Conservation (phyloP, 2,888 invertebrate genomes). For the Muschampia plurimacula region DNA sequence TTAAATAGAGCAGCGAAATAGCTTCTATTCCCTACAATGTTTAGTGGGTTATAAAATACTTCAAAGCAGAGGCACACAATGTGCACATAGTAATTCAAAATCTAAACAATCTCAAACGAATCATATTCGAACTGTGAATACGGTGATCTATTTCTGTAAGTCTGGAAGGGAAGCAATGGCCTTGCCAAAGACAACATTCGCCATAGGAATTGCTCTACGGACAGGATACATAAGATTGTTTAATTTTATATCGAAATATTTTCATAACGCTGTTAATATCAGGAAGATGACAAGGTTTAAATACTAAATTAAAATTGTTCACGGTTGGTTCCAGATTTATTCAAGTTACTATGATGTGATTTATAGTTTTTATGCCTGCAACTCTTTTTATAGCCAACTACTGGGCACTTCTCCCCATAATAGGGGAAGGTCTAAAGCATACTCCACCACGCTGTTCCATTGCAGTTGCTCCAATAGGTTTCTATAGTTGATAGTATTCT, state of each 20-base stretch:
- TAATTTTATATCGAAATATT: not conserved
- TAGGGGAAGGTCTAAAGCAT: too few species aligned
- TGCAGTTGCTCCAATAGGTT: too few species aligned
- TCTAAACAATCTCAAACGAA: constrained; percentile 22
- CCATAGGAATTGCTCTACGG: constrained; percentile 6
- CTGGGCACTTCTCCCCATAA: too few species aligned
- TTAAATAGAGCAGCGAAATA: not conserved
- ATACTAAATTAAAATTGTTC: not conserved
- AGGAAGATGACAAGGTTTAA: constrained; percentile 5
- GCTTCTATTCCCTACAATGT: constrained; percentile 5
- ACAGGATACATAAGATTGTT: constrained; percentile 30
- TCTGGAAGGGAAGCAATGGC: constrained; percentile 54
- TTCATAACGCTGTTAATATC: not conserved
- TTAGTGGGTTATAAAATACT: constrained; percentile 19
- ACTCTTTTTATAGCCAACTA: too few species aligned
- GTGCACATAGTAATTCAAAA: constrained; percentile 6
- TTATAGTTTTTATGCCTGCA: too few species aligned
- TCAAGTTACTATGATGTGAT: not conserved
- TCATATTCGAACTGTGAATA: constrained; percentile 47
- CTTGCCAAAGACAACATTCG: constrained; percentile 64
- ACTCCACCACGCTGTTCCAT: too few species aligned
- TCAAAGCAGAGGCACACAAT: constrained; percentile 25
- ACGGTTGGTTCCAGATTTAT: not conserved
- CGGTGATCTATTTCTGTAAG: constrained; percentile 63
- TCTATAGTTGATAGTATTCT: too few species aligned